Conservation (phyloP, 2,888 invertebrate genomes). For the Nesidiocoris tenuis region DNA sequence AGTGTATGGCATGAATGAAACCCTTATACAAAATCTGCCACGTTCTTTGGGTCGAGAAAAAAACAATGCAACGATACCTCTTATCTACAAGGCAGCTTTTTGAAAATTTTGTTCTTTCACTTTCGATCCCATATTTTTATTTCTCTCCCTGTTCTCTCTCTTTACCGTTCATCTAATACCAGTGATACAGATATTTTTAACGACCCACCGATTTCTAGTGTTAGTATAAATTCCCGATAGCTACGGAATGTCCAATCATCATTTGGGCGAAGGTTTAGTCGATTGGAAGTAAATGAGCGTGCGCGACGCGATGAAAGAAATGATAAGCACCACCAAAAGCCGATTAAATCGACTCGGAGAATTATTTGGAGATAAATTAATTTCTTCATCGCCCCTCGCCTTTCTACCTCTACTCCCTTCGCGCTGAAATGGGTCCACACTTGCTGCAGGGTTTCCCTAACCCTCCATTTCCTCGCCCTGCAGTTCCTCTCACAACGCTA, state of each 20-base stretch:
- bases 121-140: too few species aligned
- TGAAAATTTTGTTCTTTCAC: too few species aligned
- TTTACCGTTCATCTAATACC: too few species aligned
- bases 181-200: too few species aligned
- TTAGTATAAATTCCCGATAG: background rate
- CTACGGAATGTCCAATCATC: background rate
- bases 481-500: conserved; percentile 2
- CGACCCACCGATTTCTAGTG: background rate
- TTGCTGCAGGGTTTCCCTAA: conserved; percentile 3
- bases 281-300: background rate
- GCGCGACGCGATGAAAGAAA: conserved; percentile 10
- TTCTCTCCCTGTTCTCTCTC: too few species aligned
- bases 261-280: background rate
- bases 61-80: too few species aligned
- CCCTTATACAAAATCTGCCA: too few species aligned
- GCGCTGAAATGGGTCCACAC: background rate
- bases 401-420: background rate
- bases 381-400: conserved; percentile 2
- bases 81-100: too few species aligned
- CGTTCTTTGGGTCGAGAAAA: too few species aligned
- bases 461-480: background rate
- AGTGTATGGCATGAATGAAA: too few species aligned
- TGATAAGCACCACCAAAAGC: conserved; percentile 17
- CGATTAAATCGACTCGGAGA: conserved; percentile 10
- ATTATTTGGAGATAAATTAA: conserved; percentile 31